Evolutionary conservation across 2,888 invertebrate species (phyloP).

Genomic region (Pristionchus fissidentatus): DNA sequence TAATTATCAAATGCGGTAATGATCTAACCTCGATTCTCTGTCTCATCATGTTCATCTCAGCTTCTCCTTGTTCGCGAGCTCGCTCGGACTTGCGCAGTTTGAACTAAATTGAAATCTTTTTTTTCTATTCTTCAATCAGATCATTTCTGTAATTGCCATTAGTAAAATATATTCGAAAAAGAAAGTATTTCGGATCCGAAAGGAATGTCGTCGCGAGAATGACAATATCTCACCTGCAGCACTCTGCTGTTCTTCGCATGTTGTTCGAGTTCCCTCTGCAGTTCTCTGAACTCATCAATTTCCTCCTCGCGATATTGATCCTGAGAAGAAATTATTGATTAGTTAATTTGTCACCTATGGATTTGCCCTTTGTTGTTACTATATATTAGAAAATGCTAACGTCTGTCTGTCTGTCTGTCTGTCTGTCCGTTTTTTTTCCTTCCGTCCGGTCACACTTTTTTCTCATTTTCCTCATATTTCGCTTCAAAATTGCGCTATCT

Average conservation of each 20-base stretch:
- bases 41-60: conserved; percentile 80
- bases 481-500: too few relatives aligned
- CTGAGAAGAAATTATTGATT: conserved; percentile 52
- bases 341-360: too few relatives aligned
- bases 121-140: not conserved
- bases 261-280: conserved; percentile 95
- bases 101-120: conserved; percentile 80
- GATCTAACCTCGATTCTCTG: conserved; percentile 56
- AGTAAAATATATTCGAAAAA: not conserved
- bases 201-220: not conserved
- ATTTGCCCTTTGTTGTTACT: too few relatives aligned
- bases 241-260: conserved; percentile 98
- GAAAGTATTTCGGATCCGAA: not conserved
- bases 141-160: too few relatives aligned
- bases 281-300: conserved; percentile 92
- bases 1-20: too few relatives aligned
- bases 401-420: too few relatives aligned
- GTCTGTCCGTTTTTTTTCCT: too few relatives aligned
- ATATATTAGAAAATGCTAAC: too few relatives aligned
- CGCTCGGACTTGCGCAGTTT: conserved; percentile 96
- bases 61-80: conserved; percentile 83
- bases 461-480: too few relatives aligned
- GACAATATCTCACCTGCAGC: conserved; percentile 79
- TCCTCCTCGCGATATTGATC: conserved; percentile 88
- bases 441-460: too few relatives aligned